Evolutionary conservation across 2,797 vertebrate genomes (phyloP).

Genomic region (Distichodus sexfasciatus): DNA sequence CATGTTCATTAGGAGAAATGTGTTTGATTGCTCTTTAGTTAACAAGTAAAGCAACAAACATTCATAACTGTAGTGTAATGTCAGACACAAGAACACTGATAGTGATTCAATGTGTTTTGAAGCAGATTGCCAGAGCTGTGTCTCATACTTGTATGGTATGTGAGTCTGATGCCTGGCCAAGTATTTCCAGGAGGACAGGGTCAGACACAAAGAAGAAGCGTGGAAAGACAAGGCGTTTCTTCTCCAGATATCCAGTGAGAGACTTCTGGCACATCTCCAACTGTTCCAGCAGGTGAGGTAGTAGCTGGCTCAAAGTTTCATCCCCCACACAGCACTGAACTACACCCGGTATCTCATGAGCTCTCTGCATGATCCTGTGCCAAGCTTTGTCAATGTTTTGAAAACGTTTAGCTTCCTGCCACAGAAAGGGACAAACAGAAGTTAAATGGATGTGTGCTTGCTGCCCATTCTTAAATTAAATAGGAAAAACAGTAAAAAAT

Average conservation of each 20-base stretch:
- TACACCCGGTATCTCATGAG: constrained; percentile 77
- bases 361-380: constrained; percentile 84
- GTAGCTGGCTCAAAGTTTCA: constrained; percentile 76
- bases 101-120: no score
- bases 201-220: constrained; percentile 88
- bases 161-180: constrained; percentile 85
- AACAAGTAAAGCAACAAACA: no score
- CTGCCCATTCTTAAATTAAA: no score
- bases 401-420: constrained; percentile 82
- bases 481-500: no score
- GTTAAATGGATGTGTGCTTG: no score
- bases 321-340: constrained; percentile 84
- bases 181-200: constrained; percentile 81
- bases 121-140: background rate
- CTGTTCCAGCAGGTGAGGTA: constrained; percentile 72
- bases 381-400: constrained; percentile 85
- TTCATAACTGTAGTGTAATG: background rate
- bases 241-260: constrained; percentile 84
- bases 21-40: no score
- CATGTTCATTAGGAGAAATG: no score
- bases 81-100: background rate
- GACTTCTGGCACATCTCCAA: constrained; percentile 87
- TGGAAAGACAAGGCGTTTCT: constrained; percentile 81
- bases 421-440: constrained; percentile 3
- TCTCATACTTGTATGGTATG: constrained; percentile 80